phyloP scores from a whole-genome alignment of 2,113 vertebrate genomes.

The Cinclus cinclus region DNA sequence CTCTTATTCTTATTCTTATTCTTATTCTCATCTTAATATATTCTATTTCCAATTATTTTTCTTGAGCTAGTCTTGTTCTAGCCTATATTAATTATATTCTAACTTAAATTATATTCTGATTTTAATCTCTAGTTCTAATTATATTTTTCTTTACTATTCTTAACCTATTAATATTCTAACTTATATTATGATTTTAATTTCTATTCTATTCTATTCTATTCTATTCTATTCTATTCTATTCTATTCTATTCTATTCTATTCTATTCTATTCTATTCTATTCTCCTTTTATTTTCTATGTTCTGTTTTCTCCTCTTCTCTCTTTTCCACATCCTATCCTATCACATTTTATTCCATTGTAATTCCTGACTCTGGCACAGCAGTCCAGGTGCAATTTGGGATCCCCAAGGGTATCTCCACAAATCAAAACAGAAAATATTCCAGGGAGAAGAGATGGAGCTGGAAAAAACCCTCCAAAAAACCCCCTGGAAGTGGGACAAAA shows the following conservation, averaged over 20 bases:
- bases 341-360: neutral
- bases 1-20: neutral
- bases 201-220: neutral
- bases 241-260: neutral
- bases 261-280: neutral
- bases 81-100: neutral
- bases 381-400: neutral
- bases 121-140: neutral
- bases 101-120: neutral
- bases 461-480: accelerated
- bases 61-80: neutral
- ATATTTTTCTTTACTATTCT: too few species aligned
- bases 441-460: neutral
- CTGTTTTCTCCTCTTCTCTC: neutral
- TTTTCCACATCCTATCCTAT: neutral
- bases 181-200: neutral
- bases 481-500: neutral
- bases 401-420: neutral
- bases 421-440: accelerated
- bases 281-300: neutral
- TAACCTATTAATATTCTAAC: too few species aligned
- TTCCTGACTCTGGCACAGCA: neutral
- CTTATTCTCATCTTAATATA: neutral
- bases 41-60: neutral
- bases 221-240: neutral